Evolutionary conservation across 2,797 vertebrate species (phyloP).

Genomic region (Scolopax bukidnonensis): DNA sequence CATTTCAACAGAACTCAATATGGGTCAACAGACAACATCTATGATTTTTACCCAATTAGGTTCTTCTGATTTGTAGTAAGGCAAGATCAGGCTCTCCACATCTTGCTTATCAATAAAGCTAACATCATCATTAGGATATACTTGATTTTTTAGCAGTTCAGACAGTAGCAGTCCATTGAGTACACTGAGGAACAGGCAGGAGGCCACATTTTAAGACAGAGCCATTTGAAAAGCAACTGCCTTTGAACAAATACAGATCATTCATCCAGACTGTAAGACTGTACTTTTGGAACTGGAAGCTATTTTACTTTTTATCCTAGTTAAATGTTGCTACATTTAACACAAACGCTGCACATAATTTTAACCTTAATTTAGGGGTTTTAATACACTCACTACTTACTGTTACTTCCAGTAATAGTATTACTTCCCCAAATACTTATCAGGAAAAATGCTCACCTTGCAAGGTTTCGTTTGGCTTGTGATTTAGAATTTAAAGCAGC

Average conservation of each 20-base stretch:
- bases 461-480: constrained; percentile 83
- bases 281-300: not conserved
- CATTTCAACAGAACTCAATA: not conserved
- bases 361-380: not conserved
- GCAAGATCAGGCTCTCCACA: not conserved
- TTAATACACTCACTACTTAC: not conserved
- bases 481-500: constrained; percentile 88
- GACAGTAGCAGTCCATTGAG: not conserved
- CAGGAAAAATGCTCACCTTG: constrained; percentile 80
- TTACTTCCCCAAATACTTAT: not conserved
- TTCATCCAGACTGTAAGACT: not conserved
- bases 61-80: not conserved
- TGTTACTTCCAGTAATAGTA: not conserved
- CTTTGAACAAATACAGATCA: not conserved
- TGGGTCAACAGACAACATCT: not conserved
- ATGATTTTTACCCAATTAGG: not conserved
- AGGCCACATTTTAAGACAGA: not conserved
- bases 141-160: not conserved
- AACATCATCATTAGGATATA: not conserved
- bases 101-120: not conserved
- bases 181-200: not conserved
- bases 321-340: not conserved
- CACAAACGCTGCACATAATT: not conserved
- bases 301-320: not conserved
- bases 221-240: not conserved